Evolutionary conservation across 2,797 vertebrate genomes (phyloP).

Genomic region (Carduelis carduelis): DNA sequence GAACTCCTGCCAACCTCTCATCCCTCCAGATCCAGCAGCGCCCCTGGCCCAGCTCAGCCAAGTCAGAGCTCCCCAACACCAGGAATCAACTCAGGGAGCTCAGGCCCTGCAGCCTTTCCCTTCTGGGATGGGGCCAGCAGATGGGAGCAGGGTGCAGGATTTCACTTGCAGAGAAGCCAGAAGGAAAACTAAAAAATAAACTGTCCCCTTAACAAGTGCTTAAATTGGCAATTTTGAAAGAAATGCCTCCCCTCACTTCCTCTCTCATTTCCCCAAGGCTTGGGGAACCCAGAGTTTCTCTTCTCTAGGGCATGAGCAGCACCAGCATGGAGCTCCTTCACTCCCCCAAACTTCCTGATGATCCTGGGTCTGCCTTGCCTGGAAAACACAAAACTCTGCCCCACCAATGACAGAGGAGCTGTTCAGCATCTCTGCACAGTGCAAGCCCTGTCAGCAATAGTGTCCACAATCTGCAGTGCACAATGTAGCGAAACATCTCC

Average conservation of each 20-base stretch:
- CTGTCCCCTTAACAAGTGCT: neutral
- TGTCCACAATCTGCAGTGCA: rapidly evolving
- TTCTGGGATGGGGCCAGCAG: neutral
- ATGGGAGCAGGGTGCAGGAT: neutral
- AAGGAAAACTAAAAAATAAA: neutral
- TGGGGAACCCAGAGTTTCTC: neutral
- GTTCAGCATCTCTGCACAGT: neutral
- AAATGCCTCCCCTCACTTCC: neutral
- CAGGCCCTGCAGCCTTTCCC: neutral
- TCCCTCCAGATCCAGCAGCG: neutral
- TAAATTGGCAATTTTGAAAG: neutral
- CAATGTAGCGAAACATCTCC: neutral
- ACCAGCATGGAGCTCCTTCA: neutral
- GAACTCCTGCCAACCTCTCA: neutral
- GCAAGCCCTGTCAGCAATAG: neutral
- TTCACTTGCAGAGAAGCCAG: neutral
- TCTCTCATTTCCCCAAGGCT: neutral
- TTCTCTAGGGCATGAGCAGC: neutral
- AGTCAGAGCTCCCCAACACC: neutral
- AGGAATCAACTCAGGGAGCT: rapidly evolving
- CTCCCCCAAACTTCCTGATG: neutral
- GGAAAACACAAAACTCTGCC: neutral
- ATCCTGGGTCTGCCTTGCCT: neutral
- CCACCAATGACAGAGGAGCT: neutral
- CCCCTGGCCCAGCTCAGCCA: neutral